Evolutionary conservation across 2,888 invertebrate genomes (phyloP), one percentile per base, ranked within the genome.

Genomic region (Pheosia tremula): DNA sequence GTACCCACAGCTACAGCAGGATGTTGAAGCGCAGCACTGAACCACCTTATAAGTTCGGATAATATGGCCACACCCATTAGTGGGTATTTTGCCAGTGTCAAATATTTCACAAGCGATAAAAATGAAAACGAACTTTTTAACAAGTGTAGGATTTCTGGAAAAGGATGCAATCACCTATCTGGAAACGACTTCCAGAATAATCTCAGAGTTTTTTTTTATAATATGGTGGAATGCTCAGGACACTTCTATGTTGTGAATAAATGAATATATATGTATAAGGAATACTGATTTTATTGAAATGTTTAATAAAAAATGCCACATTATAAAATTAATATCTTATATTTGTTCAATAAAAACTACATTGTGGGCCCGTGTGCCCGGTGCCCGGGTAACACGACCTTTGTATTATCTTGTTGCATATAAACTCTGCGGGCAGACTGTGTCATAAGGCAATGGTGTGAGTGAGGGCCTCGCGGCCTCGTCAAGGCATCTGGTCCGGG

Each of bases 1-100:
- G 3, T 98, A 98, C 88, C 95, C 96, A 0, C 96, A 97, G 74
- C 87, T 97, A 54, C 88, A 92, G 63, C 88, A 91, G 64, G 91
- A 93, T 56, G 86, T 86, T 0, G 91, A 92, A 57, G 68, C 85
- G 0, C 83, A 84, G 38, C 90, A 91, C 68, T 89, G 24, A 24
- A 24, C 24, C 24, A 24, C 2, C 0, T 24, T 0, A 24, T 24
- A 24, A 24, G 24, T 24, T 24, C 24, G 24, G 24, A 24, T 24
- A 24, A 24, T 24, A 24, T 24, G 24, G 24, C 24, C 24, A 24
- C 24, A 24, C 24, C 24, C 24, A 24, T 24, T 24, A 24, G 24
- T 24, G 24, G 24, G 24, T 0, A 24, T 24, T 24, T 24, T 24
- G 24, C 24, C 24, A 24, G 24, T 24, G 24, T 24, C 24, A 24